A percentile compares a stretch with the other conserved stretches of the same genome.
Evolutionary conservation across 2,113 vertebrate species (phyloP).

Genomic region (Cephalophus harveyi): DNA sequence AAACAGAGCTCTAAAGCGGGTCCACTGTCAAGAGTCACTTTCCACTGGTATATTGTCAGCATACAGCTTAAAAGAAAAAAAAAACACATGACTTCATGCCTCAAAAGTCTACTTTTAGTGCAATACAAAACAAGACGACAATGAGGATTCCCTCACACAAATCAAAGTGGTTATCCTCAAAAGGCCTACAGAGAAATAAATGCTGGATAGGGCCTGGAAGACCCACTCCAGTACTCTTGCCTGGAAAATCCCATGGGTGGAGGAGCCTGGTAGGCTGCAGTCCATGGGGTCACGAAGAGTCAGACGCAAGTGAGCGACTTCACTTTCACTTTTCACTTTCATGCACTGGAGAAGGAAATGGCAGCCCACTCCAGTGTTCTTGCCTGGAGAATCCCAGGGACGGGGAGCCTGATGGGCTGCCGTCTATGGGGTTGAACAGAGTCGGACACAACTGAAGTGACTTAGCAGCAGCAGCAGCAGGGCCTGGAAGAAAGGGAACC

Average conservation of each 20-base stretch:
- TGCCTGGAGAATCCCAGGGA: neutral
- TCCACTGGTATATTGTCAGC: neutral
- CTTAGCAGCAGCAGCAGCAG: too few species aligned
- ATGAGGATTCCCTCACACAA: neutral
- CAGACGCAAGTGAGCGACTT: fast-evolving
- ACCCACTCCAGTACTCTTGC: too few species aligned
- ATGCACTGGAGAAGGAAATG: neutral
- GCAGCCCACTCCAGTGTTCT: neutral
- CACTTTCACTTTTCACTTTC: too few species aligned
- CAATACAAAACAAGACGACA: neutral
- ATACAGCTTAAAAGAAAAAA: neutral
- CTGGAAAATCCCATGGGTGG: too few species aligned
- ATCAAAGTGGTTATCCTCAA: neutral
- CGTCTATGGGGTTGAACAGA: neutral
- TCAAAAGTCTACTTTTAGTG: neutral
- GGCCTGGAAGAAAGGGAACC: neutral
- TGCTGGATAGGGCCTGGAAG: neutral
- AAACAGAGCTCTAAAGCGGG: neutral
- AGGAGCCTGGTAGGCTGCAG: too few species aligned
- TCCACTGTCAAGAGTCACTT: neutral
- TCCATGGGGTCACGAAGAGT: too few species aligned
- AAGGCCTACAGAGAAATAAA: neutral
- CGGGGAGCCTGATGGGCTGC: neutral
- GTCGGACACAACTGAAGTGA: neutral
- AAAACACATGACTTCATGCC: neutral